phyloP scores from a whole-genome alignment of 2,797 vertebrate genomes.

The Prunella strophiata region DNA sequence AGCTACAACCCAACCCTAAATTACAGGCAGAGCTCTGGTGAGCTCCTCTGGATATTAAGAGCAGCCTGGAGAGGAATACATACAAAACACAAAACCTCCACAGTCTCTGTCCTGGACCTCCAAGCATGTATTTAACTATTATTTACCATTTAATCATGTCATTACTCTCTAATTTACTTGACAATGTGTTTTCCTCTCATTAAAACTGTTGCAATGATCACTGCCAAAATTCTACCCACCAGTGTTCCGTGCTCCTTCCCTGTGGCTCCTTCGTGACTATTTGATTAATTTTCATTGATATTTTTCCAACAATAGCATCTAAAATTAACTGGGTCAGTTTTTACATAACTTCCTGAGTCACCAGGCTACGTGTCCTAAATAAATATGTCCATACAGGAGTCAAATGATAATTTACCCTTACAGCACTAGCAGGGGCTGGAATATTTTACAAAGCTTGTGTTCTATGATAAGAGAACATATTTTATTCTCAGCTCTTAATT shows the following conservation, averaged over 20 bases:
- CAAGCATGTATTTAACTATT: conserved; percentile 65
- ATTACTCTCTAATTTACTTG: conserved; percentile 67
- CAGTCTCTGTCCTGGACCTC: conserved; percentile 54
- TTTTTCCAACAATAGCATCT: conserved; percentile 75
- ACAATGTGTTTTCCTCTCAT: conserved; percentile 73
- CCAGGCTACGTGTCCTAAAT: conserved; percentile 65
- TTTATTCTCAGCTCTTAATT: conserved; percentile 27
- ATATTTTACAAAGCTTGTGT: conserved; percentile 40
- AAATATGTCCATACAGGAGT: conserved; percentile 57
- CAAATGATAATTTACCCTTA: conserved; percentile 61
- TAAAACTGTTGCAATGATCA: conserved; percentile 18
- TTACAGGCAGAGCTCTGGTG: conserved; percentile 42
- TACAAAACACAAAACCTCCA: conserved; percentile 29
- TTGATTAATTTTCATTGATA: conserved; percentile 77
- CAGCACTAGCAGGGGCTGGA: conserved; percentile 9
- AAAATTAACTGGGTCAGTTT: conserved; percentile 74
- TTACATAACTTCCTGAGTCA: conserved; percentile 75
- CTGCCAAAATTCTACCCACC: conserved; percentile 72
- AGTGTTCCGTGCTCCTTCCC: conserved; percentile 65
- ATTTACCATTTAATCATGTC: conserved; percentile 71
- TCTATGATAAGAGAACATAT: conserved; percentile 46
- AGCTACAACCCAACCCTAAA: background rate
- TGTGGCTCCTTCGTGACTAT: conserved; percentile 67
- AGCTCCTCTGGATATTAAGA: conserved; percentile 4
- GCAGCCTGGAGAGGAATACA: conserved; percentile 24